These are phyloP conservation scores for Callaeas wilsoni DNA, from an alignment of 2,113 vertebrate genomes.

Conservation along the genomic window DNA sequence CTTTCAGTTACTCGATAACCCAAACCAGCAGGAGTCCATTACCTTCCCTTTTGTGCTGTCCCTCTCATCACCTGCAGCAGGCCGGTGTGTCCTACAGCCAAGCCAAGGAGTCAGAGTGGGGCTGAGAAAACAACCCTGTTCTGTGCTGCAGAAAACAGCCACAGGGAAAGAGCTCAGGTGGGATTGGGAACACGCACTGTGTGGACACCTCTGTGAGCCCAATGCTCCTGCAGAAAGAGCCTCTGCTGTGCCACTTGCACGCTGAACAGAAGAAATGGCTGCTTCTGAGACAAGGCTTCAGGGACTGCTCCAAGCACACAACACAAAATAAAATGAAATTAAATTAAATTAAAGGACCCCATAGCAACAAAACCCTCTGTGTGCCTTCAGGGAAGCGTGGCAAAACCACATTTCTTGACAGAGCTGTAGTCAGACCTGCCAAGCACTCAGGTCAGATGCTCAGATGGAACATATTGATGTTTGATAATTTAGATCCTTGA, in stretches of 20 bases:
- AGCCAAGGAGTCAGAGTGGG: background rate
- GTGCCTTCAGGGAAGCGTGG: background rate
- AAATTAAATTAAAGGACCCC: background rate
- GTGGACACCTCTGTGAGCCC: background rate
- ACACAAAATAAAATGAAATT: background rate
- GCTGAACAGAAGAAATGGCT: background rate
- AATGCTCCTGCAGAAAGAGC: background rate
- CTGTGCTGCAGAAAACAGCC: background rate
- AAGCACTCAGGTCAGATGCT: background rate
- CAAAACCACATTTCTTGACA: background rate
- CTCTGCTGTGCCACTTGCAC: rapidly evolving
- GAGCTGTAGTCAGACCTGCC: background rate
- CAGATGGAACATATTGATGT: background rate
- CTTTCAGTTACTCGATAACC: background rate
- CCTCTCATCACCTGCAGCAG: background rate
- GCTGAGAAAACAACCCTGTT: background rate
- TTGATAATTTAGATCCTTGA: background rate
- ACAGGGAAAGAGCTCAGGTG: background rate
- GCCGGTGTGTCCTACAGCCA: background rate
- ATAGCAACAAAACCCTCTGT: background rate
- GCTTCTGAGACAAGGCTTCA: background rate
- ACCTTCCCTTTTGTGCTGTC: background rate
- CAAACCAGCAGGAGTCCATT: background rate
- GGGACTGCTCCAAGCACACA: background rate
- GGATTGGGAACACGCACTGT: background rate